Evolutionary conservation across 2,113 vertebrate genomes (phyloP).

Genomic region (Thalassarche chlororhynchos): DNA sequence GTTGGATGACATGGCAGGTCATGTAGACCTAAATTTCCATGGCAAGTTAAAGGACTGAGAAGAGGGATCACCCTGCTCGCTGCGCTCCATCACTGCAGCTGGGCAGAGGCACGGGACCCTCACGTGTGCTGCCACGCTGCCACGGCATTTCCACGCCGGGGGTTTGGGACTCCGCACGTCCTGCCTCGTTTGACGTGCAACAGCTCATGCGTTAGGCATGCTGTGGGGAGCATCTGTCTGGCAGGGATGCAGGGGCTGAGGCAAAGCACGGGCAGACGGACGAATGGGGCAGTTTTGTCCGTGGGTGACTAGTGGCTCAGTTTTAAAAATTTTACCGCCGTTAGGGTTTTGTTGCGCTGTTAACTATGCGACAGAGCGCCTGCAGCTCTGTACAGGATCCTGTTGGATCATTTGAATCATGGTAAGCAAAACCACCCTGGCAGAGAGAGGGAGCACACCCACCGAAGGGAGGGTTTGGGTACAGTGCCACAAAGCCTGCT

Average conservation of each 20-base stretch:
- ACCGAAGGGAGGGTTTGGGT: background rate
- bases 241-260: background rate
- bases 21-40: background rate
- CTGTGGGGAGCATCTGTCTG: background rate
- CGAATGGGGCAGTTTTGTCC: background rate
- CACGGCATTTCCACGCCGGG: rapidly evolving
- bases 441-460: background rate
- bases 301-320: background rate
- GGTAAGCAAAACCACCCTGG: background rate
- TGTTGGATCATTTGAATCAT: background rate
- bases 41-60: background rate
- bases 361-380: rapidly evolving
- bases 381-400: background rate
- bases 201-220: rapidly evolving
- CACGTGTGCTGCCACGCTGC: rapidly evolving
- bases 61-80: background rate
- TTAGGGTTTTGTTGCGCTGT: background rate
- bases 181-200: rapidly evolving
- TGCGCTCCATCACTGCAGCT: background rate
- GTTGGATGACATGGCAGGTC: background rate
- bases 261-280: background rate
- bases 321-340: background rate
- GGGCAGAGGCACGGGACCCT: background rate
- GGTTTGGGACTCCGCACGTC: rapidly evolving
- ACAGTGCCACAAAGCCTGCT: background rate